phyloP scores from a whole-genome alignment of 2,888 invertebrate genomes.

The Scaptomyza flava region DNA sequence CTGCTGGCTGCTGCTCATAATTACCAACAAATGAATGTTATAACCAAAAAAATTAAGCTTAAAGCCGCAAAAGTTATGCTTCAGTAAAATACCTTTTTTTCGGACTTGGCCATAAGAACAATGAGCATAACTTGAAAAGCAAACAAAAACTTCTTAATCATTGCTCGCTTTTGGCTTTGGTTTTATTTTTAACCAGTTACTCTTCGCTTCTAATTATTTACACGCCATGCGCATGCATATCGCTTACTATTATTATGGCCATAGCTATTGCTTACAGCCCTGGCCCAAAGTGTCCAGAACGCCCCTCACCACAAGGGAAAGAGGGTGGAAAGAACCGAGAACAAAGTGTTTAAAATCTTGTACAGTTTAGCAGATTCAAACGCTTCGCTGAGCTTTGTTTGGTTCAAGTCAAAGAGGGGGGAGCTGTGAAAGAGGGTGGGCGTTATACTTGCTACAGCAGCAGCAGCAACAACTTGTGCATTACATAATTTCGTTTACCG shows the following conservation, averaged over 20 bases:
- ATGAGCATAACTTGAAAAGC: constrained; percentile 26
- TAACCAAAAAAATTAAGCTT: constrained; percentile 74
- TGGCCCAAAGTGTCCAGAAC: constrained; percentile 56
- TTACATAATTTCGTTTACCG: constrained; percentile 75
- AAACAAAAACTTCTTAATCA: constrained; percentile 55
- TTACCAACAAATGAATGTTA: constrained; percentile 77
- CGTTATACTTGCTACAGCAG: constrained; percentile 13
- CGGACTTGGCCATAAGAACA: constrained; percentile 41
- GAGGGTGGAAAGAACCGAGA: constrained; percentile 5
- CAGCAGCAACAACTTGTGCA: constrained; percentile 33
- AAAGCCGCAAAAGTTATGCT: constrained; percentile 71
- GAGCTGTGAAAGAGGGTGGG: neutral
- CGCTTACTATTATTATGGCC: constrained; percentile 64
- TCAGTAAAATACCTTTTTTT: constrained; percentile 73
- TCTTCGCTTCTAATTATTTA: constrained; percentile 68
- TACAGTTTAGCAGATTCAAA: constrained; percentile 71
- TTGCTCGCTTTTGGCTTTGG: constrained; percentile 34
- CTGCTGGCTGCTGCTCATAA: constrained; percentile 54
- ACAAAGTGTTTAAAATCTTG: constrained; percentile 72
- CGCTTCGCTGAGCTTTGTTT: constrained; percentile 64
- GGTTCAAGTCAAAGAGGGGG: constrained; percentile 1
- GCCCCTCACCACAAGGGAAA: constrained; percentile 2
- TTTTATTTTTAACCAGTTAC: constrained; percentile 32
- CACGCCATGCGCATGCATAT: constrained; percentile 73
- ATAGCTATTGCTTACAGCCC: constrained; percentile 32